A percentile compares a stretch with the other conserved stretches of the same genome.
Evolutionary conservation across 2,888 invertebrate genomes (phyloP).

Genomic region (Amphiduros pacificus): DNA sequence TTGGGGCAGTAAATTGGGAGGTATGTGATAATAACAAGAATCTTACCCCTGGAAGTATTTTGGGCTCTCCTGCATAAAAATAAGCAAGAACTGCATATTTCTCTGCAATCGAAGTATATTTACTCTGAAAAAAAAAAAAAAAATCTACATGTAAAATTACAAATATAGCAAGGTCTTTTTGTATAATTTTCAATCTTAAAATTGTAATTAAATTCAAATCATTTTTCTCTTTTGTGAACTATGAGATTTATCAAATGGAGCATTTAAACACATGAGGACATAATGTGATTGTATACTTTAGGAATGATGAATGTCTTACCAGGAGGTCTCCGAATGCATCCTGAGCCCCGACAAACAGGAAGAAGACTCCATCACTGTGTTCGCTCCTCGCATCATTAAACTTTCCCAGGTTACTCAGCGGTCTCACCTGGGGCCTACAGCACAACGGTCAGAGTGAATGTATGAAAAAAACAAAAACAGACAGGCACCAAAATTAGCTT

Average conservation of each 20-base stretch:
- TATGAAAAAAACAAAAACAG: too few relatives aligned
- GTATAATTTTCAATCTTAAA: too few relatives aligned
- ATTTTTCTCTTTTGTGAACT: too few relatives aligned
- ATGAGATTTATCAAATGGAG: too few relatives aligned
- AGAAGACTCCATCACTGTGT: slow-evolving; percentile 74
- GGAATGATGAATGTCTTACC: background rate
- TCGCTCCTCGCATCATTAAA: slow-evolving; percentile 75
- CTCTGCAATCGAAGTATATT: slow-evolving; percentile 66
- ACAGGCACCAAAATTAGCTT: too few relatives aligned
- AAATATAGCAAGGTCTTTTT: too few relatives aligned
- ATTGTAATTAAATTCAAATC: too few relatives aligned
- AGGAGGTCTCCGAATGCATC: slow-evolving; percentile 21
- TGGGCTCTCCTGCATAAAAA: slow-evolving; percentile 75
- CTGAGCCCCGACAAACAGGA: slow-evolving; percentile 78
- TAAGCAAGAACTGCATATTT: slow-evolving; percentile 83
- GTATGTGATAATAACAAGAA: too few relatives aligned
- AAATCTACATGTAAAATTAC: too few relatives aligned
- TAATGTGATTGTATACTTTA: background rate
- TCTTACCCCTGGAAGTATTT: slow-evolving; percentile 40
- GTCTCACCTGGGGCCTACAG: slow-evolving; percentile 80
- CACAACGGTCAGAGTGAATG: too few relatives aligned
- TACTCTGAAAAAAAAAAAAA: slow-evolving; percentile 63
- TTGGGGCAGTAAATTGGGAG: too few relatives aligned
- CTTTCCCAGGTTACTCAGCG: slow-evolving; percentile 76
- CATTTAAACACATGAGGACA: background rate